A percentile compares a stretch with the other conserved stretches of the same genome.
These are phyloP conservation scores for Idaea dimidiata DNA, from an alignment of 2,888 invertebrate species.

Conservation along the genomic window DNA sequence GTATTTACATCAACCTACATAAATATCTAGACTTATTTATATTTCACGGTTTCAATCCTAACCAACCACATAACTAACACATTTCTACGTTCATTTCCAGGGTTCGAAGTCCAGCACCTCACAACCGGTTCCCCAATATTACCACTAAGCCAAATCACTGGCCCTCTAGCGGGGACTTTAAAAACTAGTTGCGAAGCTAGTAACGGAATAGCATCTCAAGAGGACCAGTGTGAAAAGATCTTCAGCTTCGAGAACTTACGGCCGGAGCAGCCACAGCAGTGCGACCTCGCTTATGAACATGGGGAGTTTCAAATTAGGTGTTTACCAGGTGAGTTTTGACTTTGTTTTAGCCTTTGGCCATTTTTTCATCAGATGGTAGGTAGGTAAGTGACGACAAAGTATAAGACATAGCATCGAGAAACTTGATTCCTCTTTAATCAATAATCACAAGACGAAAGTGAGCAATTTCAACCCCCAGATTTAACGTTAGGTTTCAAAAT, in stretches of 20 bases:
- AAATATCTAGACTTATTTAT: too few relatives aligned
- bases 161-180: constrained; percentile 54
- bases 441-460: too few relatives aligned
- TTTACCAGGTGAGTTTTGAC: constrained; percentile 55
- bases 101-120: constrained; percentile 61
- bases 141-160: constrained; percentile 63
- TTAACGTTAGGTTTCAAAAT: too few relatives aligned
- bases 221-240: constrained; percentile 55
- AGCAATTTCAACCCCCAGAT: too few relatives aligned
- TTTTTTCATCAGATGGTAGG: too few relatives aligned
- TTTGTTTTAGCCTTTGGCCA: neutral
- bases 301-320: constrained; percentile 73
- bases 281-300: constrained; percentile 67
- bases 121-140: constrained; percentile 65
- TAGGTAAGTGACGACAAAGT: too few relatives aligned
- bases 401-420: too few relatives aligned
- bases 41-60: too few relatives aligned
- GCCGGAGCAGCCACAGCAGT: constrained; percentile 65
- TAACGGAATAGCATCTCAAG: constrained; percentile 66
- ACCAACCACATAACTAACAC: too few relatives aligned
- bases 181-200: constrained; percentile 65
- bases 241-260: constrained; percentile 64
- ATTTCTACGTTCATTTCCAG: constrained; percentile 17
- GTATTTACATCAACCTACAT: too few relatives aligned
- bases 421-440: too few relatives aligned